Conservation (phyloP, 2,888 invertebrate genomes). For the Drosophila meridiana region DNA sequence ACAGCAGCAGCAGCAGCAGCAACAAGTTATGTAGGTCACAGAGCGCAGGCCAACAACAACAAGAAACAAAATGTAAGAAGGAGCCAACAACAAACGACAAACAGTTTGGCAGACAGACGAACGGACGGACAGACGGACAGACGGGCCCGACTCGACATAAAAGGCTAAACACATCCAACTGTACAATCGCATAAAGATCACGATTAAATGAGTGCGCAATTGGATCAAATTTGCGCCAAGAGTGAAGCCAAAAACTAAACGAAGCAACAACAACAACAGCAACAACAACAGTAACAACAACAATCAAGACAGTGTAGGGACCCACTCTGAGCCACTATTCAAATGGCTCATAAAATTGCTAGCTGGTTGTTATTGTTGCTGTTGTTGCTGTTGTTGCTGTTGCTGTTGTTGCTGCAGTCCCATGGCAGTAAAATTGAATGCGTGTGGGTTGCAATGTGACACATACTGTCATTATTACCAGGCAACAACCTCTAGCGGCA, state of each 20-base stretch:
- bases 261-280: slow-evolving; percentile 40
- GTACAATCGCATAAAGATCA: slow-evolving; percentile 82
- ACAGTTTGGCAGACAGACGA: slow-evolving; percentile 24
- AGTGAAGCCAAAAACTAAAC: slow-evolving; percentile 64
- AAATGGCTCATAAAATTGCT: slow-evolving; percentile 74
- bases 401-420: slow-evolving; percentile 31
- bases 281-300: slow-evolving; percentile 25
- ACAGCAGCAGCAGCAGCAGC: slow-evolving; percentile 30
- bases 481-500: slow-evolving; percentile 72
- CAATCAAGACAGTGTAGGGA: slow-evolving; percentile 19
- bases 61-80: slow-evolving; percentile 42
- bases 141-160: slow-evolving; percentile 67
- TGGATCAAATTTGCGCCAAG: slow-evolving; percentile 83
- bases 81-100: slow-evolving; percentile 38
- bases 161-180: slow-evolving; percentile 82
- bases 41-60: slow-evolving; percentile 52
- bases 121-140: slow-evolving; percentile 11
- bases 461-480: slow-evolving; percentile 84
- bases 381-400: slow-evolving; percentile 19
- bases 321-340: slow-evolving; percentile 50
- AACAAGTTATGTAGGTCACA: slow-evolving; percentile 71
- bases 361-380: slow-evolving; percentile 32
- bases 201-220: slow-evolving; percentile 82
- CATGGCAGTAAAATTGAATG: slow-evolving; percentile 77
- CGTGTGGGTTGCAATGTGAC: slow-evolving; percentile 83